A percentile compares a stretch with the other conserved stretches of the same genome.
Conservation (phyloP, 92 coral and sea anemone species). For the Epizoanthus ramosus region DNA sequence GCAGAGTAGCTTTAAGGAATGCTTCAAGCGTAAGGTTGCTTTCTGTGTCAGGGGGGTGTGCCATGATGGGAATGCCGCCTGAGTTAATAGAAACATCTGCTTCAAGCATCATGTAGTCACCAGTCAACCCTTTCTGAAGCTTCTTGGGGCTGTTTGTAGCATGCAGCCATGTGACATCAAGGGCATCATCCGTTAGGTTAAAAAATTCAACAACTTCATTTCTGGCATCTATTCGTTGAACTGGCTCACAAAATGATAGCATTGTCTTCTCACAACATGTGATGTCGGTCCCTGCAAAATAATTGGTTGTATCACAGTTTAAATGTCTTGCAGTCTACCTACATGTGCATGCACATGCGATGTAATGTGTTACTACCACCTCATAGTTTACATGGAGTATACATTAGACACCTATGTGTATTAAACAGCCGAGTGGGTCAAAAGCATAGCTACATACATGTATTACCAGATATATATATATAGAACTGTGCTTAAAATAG, state of each 20-base stretch:
- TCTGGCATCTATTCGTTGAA: constrained; percentile 13
- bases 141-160: constrained; percentile 77
- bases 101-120: constrained; percentile 79
- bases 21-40: constrained; percentile 79
- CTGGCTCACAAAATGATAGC: constrained; percentile 19
- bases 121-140: constrained; percentile 64
- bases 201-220: constrained; percentile 48
- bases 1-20: constrained; percentile 63
- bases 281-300: background rate
- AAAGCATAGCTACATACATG: too few species aligned
- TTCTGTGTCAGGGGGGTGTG: constrained; percentile 86
- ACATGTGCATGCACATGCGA: too few species aligned
- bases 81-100: constrained; percentile 78
- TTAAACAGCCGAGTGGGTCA: too few species aligned
- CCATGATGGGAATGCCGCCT: constrained; percentile 86
- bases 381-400: too few species aligned
- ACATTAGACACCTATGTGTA: too few species aligned
- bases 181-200: constrained; percentile 64
- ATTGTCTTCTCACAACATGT: background rate
- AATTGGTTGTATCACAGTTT: too few species aligned
- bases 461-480: too few species aligned
- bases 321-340: too few species aligned
- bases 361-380: too few species aligned
- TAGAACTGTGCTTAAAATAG: too few species aligned
- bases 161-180: constrained; percentile 87